These are phyloP conservation scores for Cataglyphis cursor DNA, from an alignment of 2,888 invertebrate genomes.

Conservation along the genomic window DNA sequence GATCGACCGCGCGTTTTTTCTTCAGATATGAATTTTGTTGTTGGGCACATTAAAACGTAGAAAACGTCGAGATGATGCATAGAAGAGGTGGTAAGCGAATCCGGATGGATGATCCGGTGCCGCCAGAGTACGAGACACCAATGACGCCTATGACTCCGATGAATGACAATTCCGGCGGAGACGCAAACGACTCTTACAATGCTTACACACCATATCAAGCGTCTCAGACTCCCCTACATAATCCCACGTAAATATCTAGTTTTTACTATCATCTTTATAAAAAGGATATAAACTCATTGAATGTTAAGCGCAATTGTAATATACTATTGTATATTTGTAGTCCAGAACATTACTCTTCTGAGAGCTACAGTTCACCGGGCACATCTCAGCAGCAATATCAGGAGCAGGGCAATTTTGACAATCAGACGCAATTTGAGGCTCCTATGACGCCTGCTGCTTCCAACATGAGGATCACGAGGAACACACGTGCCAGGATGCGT, in stretches of 20 bases:
- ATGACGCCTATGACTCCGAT: constrained; percentile 88
- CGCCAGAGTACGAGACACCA: constrained; percentile 94
- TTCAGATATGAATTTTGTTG: constrained; percentile 13
- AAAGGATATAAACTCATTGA: neutral
- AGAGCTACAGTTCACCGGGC: constrained; percentile 83
- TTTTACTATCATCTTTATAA: neutral
- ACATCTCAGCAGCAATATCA: constrained; percentile 83
- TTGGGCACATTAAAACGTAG: neutral
- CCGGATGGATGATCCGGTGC: constrained; percentile 95
- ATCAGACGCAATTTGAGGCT: constrained; percentile 83
- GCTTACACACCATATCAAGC: constrained; percentile 86
- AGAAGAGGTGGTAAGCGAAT: constrained; percentile 95
- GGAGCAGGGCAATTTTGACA: constrained; percentile 81
- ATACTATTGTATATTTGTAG: constrained; percentile 64
- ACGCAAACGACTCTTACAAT: constrained; percentile 85
- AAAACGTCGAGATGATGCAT: constrained; percentile 89
- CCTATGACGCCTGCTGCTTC: constrained; percentile 85
- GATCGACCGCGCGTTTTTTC: neutral
- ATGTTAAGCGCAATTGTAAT: neutral
- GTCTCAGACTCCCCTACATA: constrained; percentile 84
- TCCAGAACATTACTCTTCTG: constrained; percentile 84
- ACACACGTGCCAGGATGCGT: constrained; percentile 85
- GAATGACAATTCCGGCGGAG: constrained; percentile 88
- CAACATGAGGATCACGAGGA: constrained; percentile 86
- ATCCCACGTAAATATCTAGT: constrained; percentile 79